These are phyloP conservation scores for Anthoptus insignis DNA, from an alignment of 2,888 invertebrate genomes.

Conservation along the genomic window DNA sequence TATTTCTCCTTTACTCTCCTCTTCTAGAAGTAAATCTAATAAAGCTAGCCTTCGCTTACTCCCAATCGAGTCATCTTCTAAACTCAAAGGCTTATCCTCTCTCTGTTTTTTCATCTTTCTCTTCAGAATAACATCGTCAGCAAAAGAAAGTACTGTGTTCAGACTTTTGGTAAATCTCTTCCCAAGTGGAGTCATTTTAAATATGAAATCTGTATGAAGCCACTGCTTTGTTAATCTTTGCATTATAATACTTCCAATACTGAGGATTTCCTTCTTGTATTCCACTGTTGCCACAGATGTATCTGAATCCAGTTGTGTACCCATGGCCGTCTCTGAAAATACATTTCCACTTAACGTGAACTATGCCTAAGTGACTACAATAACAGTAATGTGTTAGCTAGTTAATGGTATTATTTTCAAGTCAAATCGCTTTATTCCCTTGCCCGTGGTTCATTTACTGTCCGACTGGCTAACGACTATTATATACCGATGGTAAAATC, in stretches of 20 bases:
- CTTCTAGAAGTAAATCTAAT: constrained; percentile 88
- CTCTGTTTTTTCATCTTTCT: constrained; percentile 60
- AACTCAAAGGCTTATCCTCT: constrained; percentile 35
- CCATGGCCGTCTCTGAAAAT: constrained; percentile 88
- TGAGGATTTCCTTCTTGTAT: constrained; percentile 83
- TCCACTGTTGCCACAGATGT: constrained; percentile 67
- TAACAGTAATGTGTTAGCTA: too few species aligned
- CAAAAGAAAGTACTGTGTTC: constrained; percentile 81
- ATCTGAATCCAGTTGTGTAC: constrained; percentile 79
- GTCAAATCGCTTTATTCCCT: too few species aligned
- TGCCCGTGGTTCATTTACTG: too few species aligned
- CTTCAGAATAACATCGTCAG: constrained; percentile 84
- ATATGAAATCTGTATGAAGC: constrained; percentile 84
- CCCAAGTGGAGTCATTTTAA: constrained; percentile 74
- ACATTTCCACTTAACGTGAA: not conserved
- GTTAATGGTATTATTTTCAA: too few species aligned
- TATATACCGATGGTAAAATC: too few species aligned
- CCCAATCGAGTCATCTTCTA: constrained; percentile 44
- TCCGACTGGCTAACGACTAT: too few species aligned
- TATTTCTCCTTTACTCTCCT: constrained; percentile 86
- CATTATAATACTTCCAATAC: constrained; percentile 63
- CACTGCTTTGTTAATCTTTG: constrained; percentile 79
- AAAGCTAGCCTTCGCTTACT: constrained; percentile 87
- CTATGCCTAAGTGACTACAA: too few species aligned
- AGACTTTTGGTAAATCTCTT: constrained; percentile 77